A percentile compares a stretch with the other conserved stretches of the same genome.
phyloP scores from a whole-genome alignment of 1,140 invertebrate genomes.

The Pseudomyrmex concolor region DNA sequence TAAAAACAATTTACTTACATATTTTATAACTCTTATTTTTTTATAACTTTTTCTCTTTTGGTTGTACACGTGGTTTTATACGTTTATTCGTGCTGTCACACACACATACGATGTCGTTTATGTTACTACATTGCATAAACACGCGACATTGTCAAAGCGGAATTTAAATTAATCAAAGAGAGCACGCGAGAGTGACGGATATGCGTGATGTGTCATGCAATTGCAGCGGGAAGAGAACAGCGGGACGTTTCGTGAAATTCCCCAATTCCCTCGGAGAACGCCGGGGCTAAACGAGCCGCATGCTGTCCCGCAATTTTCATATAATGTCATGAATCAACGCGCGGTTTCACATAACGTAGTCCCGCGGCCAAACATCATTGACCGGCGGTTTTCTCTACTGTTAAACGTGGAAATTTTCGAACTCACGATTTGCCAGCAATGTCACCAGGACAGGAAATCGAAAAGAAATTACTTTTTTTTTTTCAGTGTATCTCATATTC shows the following conservation, averaged over 20 bases:
- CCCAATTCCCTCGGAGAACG: background rate
- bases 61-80: background rate
- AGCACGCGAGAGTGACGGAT: conserved; percentile 11
- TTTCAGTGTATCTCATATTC: too few relatives aligned
- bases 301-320: conserved; percentile 7
- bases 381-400: background rate
- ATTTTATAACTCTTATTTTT: background rate
- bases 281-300: background rate
- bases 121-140: background rate
- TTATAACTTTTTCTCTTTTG: background rate
- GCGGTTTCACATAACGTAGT: conserved; percentile 19
- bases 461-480: background rate
- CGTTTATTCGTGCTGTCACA: background rate
- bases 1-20: background rate
- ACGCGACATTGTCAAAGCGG: conserved; percentile 16
- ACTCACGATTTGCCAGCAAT: background rate
- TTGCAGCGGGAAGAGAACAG: background rate
- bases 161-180: conserved; percentile 43
- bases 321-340: conserved; percentile 14
- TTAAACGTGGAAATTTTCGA: conserved; percentile 5
- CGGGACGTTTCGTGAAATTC: conserved; percentile 3
- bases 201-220: background rate
- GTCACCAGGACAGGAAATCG: background rate
- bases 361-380: conserved; percentile 14
- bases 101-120: background rate